These are phyloP conservation scores for Scopus umbretta DNA, from an alignment of 2,113 vertebrate genomes.

Conservation along the genomic window DNA sequence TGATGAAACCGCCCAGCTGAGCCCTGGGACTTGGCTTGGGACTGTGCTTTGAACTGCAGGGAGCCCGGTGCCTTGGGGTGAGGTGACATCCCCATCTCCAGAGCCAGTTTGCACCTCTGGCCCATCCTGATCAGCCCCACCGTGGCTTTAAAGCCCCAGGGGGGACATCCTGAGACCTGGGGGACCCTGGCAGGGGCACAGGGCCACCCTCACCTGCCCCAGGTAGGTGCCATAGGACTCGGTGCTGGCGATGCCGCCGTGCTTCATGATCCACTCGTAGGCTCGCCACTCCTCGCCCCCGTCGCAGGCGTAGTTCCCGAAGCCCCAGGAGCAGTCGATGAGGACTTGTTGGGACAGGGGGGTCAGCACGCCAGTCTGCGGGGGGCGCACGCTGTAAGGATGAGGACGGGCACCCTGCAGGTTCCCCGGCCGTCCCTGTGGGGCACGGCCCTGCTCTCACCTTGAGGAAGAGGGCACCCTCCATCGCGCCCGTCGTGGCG, in stretches of 20 bases:
- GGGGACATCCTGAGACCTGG: accelerated
- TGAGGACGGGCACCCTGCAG: not conserved
- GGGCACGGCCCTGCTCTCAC: slow-evolving; percentile 23
- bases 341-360: slow-evolving; percentile 83
- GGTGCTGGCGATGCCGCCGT: slow-evolving; percentile 77
- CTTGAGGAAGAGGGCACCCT: slow-evolving; percentile 85
- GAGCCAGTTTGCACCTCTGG: not conserved
- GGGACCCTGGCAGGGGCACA: not conserved
- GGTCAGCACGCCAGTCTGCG: slow-evolving; percentile 71
- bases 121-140: not conserved
- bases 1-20: not conserved
- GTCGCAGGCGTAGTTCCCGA: slow-evolving; percentile 80
- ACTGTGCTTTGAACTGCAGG: not conserved
- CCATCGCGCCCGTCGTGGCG: slow-evolving; percentile 82
- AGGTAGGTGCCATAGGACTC: slow-evolving; percentile 78
- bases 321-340: slow-evolving; percentile 83
- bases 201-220: slow-evolving; percentile 70
- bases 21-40: not conserved
- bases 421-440: accelerated
- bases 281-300: slow-evolving; percentile 80
- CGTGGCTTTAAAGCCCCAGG: accelerated
- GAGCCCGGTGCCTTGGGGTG: accelerated
- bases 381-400: not conserved
- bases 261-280: slow-evolving; percentile 82
- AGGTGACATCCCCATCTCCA: not conserved